Evolutionary conservation across 2,888 invertebrate species (phyloP), one percentile per base, ranked within the genome.

Genomic region (Embidobia sp.): DNA sequence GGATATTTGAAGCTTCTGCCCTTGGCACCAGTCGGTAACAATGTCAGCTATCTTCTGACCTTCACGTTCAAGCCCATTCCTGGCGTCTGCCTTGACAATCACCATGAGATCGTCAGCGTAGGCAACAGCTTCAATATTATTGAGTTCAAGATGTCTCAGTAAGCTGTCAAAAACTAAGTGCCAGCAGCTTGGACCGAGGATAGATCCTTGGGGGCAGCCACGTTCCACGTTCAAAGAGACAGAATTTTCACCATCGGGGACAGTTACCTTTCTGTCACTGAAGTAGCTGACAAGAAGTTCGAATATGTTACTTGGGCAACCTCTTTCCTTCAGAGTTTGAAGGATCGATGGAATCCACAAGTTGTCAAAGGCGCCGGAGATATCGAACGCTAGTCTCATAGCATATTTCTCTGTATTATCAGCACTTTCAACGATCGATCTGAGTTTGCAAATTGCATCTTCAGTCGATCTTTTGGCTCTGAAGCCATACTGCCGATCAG

Each of bases 181-280:
- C 79, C 77, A 75, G 6, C 61, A 40, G 10, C 4, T 19, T 0
- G 78, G 78, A 0, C 74, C 78, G 3, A 77, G 27, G 0, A 79
- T 26, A 0, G 79, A 80, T 0, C 78, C 79, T 18, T 79, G 78
- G 0, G 77, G 80, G 27, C 79, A 80, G 1, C 79, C 78, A 3
- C 42, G 13, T n/a, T 18, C 19, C 29, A 75, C 8, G 13, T 18
- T 5, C 6, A 7, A 5, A 0, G 8, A 29, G 0, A 70, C 22
- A 5, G 1, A n/a, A 3, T 64, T 73, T 5, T 19, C 16, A 1
- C 73, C 11, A 13, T 57, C 26, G 0, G 6, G 4, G 4, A 79
- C 44, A 16, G 74, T 77, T 22, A 53, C 53, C 13, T 37, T 33
- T 11, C 44, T 1, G 13, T 44, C 8, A 1, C 1, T 29, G 18